A percentile compares a stretch with the other conserved stretches of the same genome.
phyloP scores from a whole-genome alignment of 2,797 vertebrate species.

The Strix occidentalis region DNA sequence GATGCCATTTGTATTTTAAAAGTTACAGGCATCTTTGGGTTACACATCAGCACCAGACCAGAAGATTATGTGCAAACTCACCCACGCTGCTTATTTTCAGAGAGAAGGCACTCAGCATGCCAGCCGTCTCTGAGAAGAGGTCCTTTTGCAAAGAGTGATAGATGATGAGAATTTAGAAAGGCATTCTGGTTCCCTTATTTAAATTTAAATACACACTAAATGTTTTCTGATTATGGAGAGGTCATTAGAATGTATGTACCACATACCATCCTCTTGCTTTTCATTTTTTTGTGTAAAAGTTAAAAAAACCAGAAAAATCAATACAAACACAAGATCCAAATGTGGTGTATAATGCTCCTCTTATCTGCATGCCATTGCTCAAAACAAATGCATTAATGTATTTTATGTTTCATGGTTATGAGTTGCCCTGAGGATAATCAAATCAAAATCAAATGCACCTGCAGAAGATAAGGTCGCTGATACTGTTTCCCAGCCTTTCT shows the following conservation, averaged over 20 bases:
- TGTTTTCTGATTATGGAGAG: background rate
- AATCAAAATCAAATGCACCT: slow-evolving; percentile 49
- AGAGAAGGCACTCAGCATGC: background rate
- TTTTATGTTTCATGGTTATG: slow-evolving; percentile 28
- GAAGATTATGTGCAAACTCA: background rate
- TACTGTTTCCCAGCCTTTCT: background rate
- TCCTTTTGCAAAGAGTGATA: background rate
- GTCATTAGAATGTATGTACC: background rate
- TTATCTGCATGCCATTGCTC: slow-evolving; percentile 19
- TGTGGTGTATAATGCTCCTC: background rate
- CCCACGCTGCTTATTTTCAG: background rate
- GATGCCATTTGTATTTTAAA: background rate
- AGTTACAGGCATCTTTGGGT: background rate
- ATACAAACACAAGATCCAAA: background rate
- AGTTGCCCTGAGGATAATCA: slow-evolving; percentile 40
- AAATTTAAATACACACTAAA: background rate
- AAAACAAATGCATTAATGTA: slow-evolving; percentile 17
- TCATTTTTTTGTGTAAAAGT: background rate
- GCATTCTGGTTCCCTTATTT: background rate
- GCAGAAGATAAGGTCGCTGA: slow-evolving; percentile 8
- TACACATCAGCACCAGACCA: background rate
- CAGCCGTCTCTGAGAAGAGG: background rate
- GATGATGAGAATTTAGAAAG: background rate
- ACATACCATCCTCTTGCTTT: background rate
- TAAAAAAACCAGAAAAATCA: background rate